Conservation (phyloP, 2,888 invertebrate genomes). For the Himalopsyche anomala region DNA sequence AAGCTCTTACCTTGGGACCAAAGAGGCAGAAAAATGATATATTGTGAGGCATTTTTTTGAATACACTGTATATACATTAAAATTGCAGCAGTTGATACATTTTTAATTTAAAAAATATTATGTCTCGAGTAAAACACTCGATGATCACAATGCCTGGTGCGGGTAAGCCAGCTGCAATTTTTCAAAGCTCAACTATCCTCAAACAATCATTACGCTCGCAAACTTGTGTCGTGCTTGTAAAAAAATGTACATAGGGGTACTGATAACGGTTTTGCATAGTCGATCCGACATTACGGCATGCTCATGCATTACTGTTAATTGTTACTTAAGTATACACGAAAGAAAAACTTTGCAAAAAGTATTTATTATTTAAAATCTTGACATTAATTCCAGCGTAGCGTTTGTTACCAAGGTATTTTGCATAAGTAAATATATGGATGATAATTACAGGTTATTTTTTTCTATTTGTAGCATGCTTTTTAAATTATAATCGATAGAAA, state of each 20-base stretch:
- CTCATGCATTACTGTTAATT: slow-evolving; percentile 6
- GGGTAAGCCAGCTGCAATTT: not conserved
- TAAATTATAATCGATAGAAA: not conserved
- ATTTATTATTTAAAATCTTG: slow-evolving; percentile 17
- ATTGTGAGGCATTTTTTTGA: no score
- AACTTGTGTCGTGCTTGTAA: not conserved
- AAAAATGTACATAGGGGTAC: slow-evolving; percentile 1
- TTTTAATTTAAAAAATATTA: not conserved
- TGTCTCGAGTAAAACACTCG: not conserved
- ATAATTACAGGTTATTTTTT: not conserved
- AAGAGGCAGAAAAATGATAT: no score
- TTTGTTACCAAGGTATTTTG: not conserved
- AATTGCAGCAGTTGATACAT: no score
- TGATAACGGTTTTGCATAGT: slow-evolving; percentile 1
- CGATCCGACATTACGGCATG: not conserved
- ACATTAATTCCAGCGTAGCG: not conserved
- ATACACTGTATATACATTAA: no score
- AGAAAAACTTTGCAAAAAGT: not conserved
- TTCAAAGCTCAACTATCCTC: not conserved
- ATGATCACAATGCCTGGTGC: not conserved
- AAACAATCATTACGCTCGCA: not conserved
- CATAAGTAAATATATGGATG: not conserved
- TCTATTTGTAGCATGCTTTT: not conserved
- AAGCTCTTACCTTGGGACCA: no score
- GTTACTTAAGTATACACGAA: not conserved